Conservation (phyloP, 2,113 vertebrate genomes). For the Serinus canaria region DNA sequence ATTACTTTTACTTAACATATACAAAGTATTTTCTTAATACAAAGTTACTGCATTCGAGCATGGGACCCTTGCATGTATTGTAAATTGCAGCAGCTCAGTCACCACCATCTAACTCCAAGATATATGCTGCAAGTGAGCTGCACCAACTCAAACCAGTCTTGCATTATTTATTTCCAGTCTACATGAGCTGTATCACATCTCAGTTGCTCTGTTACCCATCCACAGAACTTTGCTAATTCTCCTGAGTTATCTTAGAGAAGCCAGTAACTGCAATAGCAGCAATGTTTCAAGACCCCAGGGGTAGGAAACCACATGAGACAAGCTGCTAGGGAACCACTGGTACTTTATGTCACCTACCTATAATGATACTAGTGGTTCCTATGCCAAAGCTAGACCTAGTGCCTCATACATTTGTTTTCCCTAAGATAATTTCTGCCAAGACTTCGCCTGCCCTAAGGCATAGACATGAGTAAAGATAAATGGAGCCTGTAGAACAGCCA, state of each 20-base stretch:
- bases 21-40: neutral
- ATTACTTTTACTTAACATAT: neutral
- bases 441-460: neutral
- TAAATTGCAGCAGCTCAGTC: neutral
- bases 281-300: neutral
- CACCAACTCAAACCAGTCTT: neutral
- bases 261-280: neutral
- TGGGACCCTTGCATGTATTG: accelerated
- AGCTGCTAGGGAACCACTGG: neutral
- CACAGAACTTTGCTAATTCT: neutral
- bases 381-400: neutral
- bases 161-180: neutral
- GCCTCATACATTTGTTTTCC: neutral
- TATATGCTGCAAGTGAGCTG: neutral
- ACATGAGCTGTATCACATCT: neutral
- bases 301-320: neutral
- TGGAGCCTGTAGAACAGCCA: neutral
- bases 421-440: neutral
- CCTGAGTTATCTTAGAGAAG: neutral
- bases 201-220: neutral
- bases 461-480: neutral
- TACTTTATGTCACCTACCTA: neutral
- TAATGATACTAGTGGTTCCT: neutral
- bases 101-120: neutral
- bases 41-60: neutral